Base-by-base conservation (phyloP, 1,140 invertebrate genomes). In the Kradibia gibbosae region DNA sequence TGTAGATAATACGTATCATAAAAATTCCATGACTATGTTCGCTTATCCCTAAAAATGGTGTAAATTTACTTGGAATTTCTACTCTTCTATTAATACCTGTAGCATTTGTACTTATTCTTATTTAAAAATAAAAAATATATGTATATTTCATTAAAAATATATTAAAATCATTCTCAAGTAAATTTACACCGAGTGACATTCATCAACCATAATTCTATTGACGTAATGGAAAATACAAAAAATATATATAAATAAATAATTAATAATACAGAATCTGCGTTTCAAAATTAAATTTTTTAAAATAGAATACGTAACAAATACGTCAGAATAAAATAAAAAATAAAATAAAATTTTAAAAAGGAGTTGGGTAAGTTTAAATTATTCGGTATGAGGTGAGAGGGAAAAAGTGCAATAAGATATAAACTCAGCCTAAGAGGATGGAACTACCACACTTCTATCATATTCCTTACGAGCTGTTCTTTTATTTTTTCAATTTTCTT, bases 381-480 rank as follows among this genome's bases (percentile, higher is more conserved):
- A n/a, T n/a, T 55, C 3, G 13, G 13, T 4, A 55, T 55, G 22
- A 55, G 53, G 22, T 55, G 53, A 55, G 53, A 55, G 31, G 34
- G 3, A 48, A 65, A 62, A 77, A 25, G 15, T 13, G 60, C 28
- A 25, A 36, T 1, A 65, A 25, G 48, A 25, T 42, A 25, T 71
- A 55, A 75, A 22, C 28, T 48, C 4, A 60, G 25, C 8, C 28
- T 20, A n/a, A 50, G 28, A 28, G 28, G 67, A 77, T 73, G 31
- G 17, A 82, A 34, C 39, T 67, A 74, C 71, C 72, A 67, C 57
- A 42, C 36, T 42, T 39, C 42, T 79, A 75, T 82, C 79, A 78
- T 78, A 67, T 78, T 70, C 45, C 13, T 60, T 76, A 20, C 42
- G 53, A 28, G 15, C 53, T 70, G 34, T 80, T 53, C 53, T 71